Base-by-base conservation (phyloP, 1,140 invertebrate genomes). In the Drosophila melanica region DNA sequence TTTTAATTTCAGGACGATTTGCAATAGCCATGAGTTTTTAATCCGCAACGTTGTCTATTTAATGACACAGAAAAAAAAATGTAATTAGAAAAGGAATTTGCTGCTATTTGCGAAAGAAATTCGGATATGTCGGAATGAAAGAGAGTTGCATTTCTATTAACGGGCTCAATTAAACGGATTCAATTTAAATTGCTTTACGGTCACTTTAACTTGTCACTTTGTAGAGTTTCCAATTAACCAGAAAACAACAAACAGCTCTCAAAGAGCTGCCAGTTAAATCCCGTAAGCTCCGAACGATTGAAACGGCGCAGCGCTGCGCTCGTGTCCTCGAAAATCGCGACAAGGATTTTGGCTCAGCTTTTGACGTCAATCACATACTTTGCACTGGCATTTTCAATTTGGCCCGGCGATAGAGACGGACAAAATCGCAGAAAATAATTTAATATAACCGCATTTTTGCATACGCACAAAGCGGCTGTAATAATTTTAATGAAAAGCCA, bases 311-410 rank as follows among this genome's bases (percentile, higher is more conserved):
- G 16, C 12, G 23, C 23, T 10, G 11, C 9, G 11, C 9, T 5
- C 16, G 30, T 42, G 44, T 67, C 47, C 45, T 50, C 9, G 7
- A 14, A 50, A 42, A 16, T 23, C n/a, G 35, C 27, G 12, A 3
- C 23, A 45, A 23, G 20, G 42, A 16, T 65, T 16, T 53, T 53
- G 41, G 12, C 33, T 42, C 45, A 18, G 45, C 16, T 58, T 53
- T 72, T 71, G 73, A 71, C 73, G 73, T 75, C 68, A 72, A 59
- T 71, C 67, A 74, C 50, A 72, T 65, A 66, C 62, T 72, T 72
- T 65, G 9, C 12, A 20, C 53, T 55, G 62, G 69, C 27, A 72
- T 66, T 71, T 72, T 59, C 54, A 66, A 72, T 66, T 72, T 58
- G n/a, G 23, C 33, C 20, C 23, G 30, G 23, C 50, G 23, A 33